These are phyloP conservation scores for Sphaerophoria rueppellii DNA, from an alignment of 2,888 invertebrate species.

Conservation along the genomic window DNA sequence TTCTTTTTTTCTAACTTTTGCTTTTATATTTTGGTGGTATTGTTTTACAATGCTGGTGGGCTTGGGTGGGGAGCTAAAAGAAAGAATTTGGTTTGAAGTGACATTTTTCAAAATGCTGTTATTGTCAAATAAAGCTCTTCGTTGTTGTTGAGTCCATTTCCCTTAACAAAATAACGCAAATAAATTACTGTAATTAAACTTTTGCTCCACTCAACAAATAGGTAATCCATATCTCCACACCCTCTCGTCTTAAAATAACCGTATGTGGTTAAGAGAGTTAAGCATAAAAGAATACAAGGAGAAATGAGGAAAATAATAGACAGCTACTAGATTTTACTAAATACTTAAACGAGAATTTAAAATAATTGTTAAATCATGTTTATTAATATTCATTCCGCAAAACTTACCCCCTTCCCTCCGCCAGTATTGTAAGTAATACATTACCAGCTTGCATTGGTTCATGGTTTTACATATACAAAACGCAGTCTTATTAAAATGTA, in stretches of 20 bases:
- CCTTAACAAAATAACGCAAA: too few species aligned
- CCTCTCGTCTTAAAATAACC: too few species aligned
- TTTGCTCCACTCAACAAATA: too few species aligned
- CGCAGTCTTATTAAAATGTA: constrained; percentile 32
- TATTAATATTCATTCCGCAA: not conserved
- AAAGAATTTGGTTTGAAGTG: constrained; percentile 78
- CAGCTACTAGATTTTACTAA: not conserved
- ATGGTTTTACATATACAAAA: constrained; percentile 37
- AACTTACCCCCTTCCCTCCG: not conserved
- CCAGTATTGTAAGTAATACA: constrained; percentile 58
- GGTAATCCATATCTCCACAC: too few species aligned
- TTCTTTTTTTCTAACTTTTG: constrained; percentile 13
- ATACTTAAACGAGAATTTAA: too few species aligned
- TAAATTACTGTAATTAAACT: not conserved
- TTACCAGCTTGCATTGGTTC: constrained; percentile 47
- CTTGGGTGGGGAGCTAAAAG: not conserved
- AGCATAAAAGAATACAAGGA: not conserved
- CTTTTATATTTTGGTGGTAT: constrained; percentile 35
- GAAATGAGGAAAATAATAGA: not conserved
- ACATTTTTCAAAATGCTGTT: constrained; percentile 56
- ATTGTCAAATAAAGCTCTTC: too few species aligned
- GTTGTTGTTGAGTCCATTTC: constrained; percentile 59
- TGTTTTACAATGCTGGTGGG: constrained; percentile 64
- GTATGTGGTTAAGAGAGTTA: too few species aligned
- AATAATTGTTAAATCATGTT: too few species aligned